Percentiles rank a stretch among this genome's conserved stretches.
Conservation (phyloP, 2,888 invertebrate genomes). For the Thyatira batis region DNA sequence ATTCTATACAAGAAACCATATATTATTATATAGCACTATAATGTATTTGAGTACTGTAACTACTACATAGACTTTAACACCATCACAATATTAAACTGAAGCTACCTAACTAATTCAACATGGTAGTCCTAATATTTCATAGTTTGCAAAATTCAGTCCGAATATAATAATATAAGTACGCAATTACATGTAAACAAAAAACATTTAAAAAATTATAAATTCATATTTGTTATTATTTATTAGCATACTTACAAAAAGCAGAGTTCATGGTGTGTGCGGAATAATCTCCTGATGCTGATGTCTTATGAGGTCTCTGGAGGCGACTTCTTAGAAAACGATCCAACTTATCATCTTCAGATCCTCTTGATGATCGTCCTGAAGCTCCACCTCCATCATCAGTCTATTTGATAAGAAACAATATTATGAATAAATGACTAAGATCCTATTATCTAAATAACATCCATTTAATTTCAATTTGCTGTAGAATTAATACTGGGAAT, state of each 20-base stretch:
- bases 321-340: slow-evolving; percentile 78
- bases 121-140: no score
- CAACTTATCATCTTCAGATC: slow-evolving; percentile 83
- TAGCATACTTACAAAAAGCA: slow-evolving; percentile 64
- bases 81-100: no score
- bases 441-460: no score
- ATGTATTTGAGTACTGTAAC: no score
- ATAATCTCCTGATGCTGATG: slow-evolving; percentile 67
- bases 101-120: no score
- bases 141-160: no score
- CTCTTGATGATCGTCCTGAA: slow-evolving; percentile 74
- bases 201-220: no score
- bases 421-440: slow-evolving; percentile 15
- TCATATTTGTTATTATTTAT: slow-evolving; percentile 1
- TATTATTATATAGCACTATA: no score
- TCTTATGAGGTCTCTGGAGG: slow-evolving; percentile 68
- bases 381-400: slow-evolving; percentile 84
- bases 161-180: background rate
- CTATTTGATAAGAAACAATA: slow-evolving; percentile 59
- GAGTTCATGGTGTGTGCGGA: slow-evolving; percentile 72
- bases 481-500: no score
- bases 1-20: no score
- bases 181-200: background rate
- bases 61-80: no score
- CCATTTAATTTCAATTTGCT: no score